These are phyloP conservation scores for Chironomus tentans DNA, from an alignment of 2,888 invertebrate species.

Conservation along the genomic window DNA sequence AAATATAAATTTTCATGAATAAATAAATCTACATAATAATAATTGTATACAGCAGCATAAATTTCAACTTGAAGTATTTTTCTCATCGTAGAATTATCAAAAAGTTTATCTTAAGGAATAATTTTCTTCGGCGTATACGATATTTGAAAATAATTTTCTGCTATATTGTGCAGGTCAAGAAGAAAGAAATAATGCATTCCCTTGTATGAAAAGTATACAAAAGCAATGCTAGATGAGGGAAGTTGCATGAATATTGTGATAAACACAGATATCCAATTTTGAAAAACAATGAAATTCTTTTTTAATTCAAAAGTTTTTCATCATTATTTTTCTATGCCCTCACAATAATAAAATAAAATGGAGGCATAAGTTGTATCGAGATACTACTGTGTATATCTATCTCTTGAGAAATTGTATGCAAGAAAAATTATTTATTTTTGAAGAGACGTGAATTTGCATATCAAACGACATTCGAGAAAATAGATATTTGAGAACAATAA, in stretches of 20 bases:
- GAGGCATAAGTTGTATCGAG: background rate
- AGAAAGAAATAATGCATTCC: too few relatives aligned
- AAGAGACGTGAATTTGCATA: slow-evolving; percentile 5
- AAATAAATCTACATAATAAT: too few relatives aligned
- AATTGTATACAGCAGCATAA: too few relatives aligned
- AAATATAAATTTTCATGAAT: too few relatives aligned
- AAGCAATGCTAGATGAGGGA: background rate
- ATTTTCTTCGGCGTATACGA: too few relatives aligned
- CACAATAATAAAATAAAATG: background rate
- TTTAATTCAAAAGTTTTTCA: background rate
- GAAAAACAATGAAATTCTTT: background rate
- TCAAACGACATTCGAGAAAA: background rate
- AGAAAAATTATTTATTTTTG: background rate
- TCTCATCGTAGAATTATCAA: too few relatives aligned
- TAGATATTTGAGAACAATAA: slow-evolving; percentile 13
- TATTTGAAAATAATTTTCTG: too few relatives aligned
- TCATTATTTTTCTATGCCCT: background rate
- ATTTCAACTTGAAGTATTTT: too few relatives aligned
- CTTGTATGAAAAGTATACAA: too few relatives aligned
- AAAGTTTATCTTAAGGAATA: too few relatives aligned
- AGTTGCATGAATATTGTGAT: background rate
- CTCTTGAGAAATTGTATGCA: background rate
- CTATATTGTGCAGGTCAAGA: too few relatives aligned
- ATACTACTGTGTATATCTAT: background rate
- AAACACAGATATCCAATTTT: background rate